phyloP scores from a whole-genome alignment of 2,113 vertebrate genomes.

The Etheostoma spectabile region DNA sequence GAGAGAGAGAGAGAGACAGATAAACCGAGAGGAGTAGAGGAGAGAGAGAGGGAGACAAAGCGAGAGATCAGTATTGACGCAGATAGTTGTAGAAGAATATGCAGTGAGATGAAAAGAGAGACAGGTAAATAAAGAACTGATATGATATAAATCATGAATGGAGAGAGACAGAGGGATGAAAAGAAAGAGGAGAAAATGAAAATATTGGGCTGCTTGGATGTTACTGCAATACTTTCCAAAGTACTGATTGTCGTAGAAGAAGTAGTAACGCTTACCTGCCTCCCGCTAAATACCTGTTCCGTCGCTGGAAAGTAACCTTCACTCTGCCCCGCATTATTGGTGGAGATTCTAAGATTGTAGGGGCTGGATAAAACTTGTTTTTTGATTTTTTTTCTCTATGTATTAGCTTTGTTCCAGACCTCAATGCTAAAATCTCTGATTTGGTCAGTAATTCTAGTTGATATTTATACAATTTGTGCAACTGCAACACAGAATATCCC shows the following conservation, averaged over 20 bases:
- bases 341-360: not conserved
- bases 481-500: too few species aligned
- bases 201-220: not conserved
- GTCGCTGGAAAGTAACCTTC: not conserved
- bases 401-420: not conserved
- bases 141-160: not conserved
- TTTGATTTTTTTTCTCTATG: not conserved
- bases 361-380: not conserved
- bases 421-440: not conserved
- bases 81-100: constrained; percentile 34
- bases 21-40: constrained; percentile 12
- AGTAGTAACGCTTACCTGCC: not conserved
- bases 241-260: not conserved
- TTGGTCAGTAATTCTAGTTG: not conserved
- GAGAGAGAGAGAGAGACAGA: constrained; percentile 44
- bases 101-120: constrained; percentile 9
- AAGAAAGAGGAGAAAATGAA: not conserved
- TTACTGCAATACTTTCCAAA: not conserved
- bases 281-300: not conserved
- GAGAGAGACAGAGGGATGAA: not conserved
- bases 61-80: constrained; percentile 10
- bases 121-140: constrained; percentile 11
- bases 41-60: not conserved
- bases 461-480: too few species aligned
- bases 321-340: too few species aligned